Conservation (phyloP, 1,140 invertebrate genomes). For the Bombus affinis region DNA sequence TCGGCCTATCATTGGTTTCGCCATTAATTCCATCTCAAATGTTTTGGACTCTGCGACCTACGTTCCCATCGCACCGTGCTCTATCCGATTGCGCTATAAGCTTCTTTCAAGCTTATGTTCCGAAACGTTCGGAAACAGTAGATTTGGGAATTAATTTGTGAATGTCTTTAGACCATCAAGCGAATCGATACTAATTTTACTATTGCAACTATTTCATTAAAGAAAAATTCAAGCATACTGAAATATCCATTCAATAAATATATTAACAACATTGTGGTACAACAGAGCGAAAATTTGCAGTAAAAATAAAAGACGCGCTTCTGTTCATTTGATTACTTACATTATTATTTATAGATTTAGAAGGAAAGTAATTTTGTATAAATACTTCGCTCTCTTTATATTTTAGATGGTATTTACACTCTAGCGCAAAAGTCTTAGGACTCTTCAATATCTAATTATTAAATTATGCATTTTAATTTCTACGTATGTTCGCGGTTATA, state of each 20-base stretch:
- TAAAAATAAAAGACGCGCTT: no score
- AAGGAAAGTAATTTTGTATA: no score
- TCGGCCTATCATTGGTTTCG: background rate
- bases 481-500: no score
- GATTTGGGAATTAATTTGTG: conserved; percentile 50
- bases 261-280: background rate
- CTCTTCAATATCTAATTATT: no score
- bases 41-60: background rate
- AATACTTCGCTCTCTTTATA: no score
- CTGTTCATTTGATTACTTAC: no score
- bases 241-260: background rate
- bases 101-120: conserved; percentile 60
- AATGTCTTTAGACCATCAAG: no score
- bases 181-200: background rate
- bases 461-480: no score
- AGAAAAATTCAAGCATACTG: background rate
- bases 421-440: no score
- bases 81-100: conserved; percentile 59
- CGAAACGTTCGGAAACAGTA: conserved; percentile 34
- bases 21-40: conserved; percentile 44
- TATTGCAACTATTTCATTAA: background rate
- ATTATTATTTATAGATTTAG: no score
- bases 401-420: no score
- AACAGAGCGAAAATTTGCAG: no score
- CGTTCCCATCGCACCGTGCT: conserved; percentile 6